These are phyloP conservation scores for Cirrhinus mrigala DNA, from an alignment of 2,797 vertebrate species.

Conservation along the genomic window DNA sequence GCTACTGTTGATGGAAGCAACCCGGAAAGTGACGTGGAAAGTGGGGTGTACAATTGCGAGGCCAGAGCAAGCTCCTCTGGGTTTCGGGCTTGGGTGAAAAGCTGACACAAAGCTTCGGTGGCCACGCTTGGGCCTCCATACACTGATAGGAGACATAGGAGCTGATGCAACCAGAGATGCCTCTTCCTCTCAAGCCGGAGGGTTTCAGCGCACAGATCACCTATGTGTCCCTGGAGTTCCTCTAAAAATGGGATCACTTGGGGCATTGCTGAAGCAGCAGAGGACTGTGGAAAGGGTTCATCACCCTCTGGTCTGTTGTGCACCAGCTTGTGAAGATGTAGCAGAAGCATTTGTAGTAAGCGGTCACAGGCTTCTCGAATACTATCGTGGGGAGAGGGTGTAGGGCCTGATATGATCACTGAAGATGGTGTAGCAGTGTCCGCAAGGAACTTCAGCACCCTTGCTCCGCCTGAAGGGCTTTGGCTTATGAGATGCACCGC, in stretches of 20 bases:
- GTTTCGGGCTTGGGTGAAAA: slow-evolving; percentile 86
- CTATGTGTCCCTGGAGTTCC: slow-evolving; percentile 84
- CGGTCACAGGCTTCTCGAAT: slow-evolving; percentile 93
- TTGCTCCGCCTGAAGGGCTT: slow-evolving; percentile 86
- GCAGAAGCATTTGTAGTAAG: slow-evolving; percentile 88
- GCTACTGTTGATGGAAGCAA: slow-evolving; percentile 83
- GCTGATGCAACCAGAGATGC: slow-evolving; percentile 92
- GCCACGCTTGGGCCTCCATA: slow-evolving; percentile 87
- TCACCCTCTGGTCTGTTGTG: slow-evolving; percentile 79
- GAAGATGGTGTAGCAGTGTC: slow-evolving; percentile 91
- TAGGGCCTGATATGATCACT: slow-evolving; percentile 90
- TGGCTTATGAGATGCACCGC: slow-evolving; percentile 93
- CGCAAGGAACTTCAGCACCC: slow-evolving; percentile 87
- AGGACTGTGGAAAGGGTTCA: slow-evolving; percentile 58
- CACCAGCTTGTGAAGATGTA: slow-evolving; percentile 92
- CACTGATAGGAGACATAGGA: slow-evolving; percentile 87
- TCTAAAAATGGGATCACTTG: slow-evolving; percentile 89
- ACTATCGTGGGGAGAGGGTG: slow-evolving; percentile 84
- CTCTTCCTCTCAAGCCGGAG: slow-evolving; percentile 89
- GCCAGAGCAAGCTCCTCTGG: slow-evolving; percentile 89
- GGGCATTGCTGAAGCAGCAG: slow-evolving; percentile 58
- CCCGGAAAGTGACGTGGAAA: slow-evolving; percentile 84
- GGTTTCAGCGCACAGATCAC: slow-evolving; percentile 87
- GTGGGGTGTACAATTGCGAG: slow-evolving; percentile 86
- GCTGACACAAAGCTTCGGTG: slow-evolving; percentile 87